phyloP scores from a whole-genome alignment of 2,888 invertebrate species.

The Celastrina argiolus region DNA sequence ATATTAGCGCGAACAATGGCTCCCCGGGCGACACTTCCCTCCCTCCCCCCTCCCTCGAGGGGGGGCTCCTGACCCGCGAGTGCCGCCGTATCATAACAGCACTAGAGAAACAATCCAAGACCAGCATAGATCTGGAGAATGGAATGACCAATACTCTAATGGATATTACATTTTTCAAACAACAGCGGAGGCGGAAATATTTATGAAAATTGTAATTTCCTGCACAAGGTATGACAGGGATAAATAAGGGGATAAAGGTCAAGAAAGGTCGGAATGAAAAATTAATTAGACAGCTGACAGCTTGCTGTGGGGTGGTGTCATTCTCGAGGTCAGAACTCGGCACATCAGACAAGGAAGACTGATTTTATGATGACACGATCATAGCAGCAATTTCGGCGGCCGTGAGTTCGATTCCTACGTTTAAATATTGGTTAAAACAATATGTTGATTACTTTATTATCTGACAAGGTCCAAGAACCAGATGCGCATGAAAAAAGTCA shows the following conservation, averaged over 20 bases:
- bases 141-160: too few species aligned
- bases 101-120: too few species aligned
- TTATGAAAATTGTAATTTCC: conserved; percentile 4
- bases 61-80: neutral
- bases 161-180: too few species aligned
- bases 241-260: neutral
- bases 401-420: too few species aligned
- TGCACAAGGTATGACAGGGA: neutral
- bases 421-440: too few species aligned
- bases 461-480: too few species aligned
- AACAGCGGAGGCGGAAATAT: neutral
- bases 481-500: too few species aligned
- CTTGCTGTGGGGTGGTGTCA: neutral
- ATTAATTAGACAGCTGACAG: conserved; percentile 10
- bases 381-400: too few species aligned
- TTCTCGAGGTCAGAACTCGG: neutral
- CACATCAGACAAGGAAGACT: neutral
- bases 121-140: too few species aligned
- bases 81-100: too few species aligned
- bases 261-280: conserved; percentile 9
- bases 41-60: neutral
- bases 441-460: too few species aligned
- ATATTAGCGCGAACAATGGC: conserved; percentile 33
- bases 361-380: too few species aligned
- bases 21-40: conserved; percentile 24